These are phyloP conservation scores for Hemiprocne comata DNA, from an alignment of 2,113 vertebrate genomes.

Conservation along the genomic window DNA sequence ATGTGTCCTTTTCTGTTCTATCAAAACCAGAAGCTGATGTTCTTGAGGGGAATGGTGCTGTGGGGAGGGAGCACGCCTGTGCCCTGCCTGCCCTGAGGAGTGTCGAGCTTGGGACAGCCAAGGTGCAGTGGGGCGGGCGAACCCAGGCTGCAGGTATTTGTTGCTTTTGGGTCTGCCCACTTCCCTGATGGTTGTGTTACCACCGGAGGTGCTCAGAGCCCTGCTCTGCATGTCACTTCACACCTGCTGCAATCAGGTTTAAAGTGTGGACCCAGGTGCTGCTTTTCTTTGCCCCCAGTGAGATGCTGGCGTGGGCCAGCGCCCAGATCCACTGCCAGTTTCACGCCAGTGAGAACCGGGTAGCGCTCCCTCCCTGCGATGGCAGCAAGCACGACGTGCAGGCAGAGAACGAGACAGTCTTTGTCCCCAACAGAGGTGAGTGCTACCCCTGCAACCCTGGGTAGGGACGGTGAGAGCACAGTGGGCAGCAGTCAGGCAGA, in stretches of 20 bases:
- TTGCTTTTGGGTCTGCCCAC: background rate
- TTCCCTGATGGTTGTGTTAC: background rate
- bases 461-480: background rate
- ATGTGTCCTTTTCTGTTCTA: background rate
- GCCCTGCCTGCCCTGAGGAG: rapidly evolving
- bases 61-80: background rate
- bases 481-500: background rate
- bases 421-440: conserved; percentile 95
- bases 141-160: background rate
- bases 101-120: too few relatives aligned
- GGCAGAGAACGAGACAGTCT: conserved; percentile 94
- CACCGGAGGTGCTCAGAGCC: rapidly evolving
- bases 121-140: background rate
- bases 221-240: background rate
- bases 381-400: conserved; percentile 92
- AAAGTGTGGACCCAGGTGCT: background rate
- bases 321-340: conserved; percentile 99
- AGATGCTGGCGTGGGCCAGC: conserved; percentile 97
- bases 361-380: conserved; percentile 85
- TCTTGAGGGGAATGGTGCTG: background rate
- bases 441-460: rapidly evolving
- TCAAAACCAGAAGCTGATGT: background rate
- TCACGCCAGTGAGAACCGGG: conserved; percentile 91
- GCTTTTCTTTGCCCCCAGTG: conserved; percentile 74
- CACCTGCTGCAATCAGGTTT: background rate